Percentiles rank a stretch among this genome's conserved stretches.
Evolutionary conservation across 2,113 vertebrate genomes (phyloP).

Genomic region (Nettapus auritus): DNA sequence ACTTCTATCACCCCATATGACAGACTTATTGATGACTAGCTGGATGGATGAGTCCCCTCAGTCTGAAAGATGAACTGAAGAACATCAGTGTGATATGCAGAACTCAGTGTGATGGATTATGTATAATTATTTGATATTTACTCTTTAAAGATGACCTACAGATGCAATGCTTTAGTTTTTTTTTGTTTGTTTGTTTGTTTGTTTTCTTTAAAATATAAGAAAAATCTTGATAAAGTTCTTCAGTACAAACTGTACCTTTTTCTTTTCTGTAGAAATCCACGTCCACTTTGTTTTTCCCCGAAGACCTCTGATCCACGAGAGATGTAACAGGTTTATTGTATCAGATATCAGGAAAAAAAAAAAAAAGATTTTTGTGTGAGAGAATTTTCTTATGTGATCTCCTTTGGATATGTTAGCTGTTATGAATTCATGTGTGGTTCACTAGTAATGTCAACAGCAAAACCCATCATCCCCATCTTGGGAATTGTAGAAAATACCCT

Average conservation of each 20-base stretch:
- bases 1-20: slow-evolving; percentile 33
- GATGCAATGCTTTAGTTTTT: neutral
- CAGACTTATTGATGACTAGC: slow-evolving; percentile 38
- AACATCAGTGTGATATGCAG: neutral
- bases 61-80: slow-evolving; percentile 36
- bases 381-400: neutral
- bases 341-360: neutral
- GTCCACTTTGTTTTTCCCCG: neutral
- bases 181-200: neutral
- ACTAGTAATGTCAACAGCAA: slow-evolving; percentile 18
- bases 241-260: neutral
- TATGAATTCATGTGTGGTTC: neutral
- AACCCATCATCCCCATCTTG: neutral
- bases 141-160: slow-evolving; percentile 46
- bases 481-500: neutral
- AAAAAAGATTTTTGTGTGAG: neutral
- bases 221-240: neutral
- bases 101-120: slow-evolving; percentile 17
- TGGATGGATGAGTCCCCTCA: slow-evolving; percentile 50
- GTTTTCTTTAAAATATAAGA: neutral
- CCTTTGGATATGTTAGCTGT: neutral
- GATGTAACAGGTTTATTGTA: neutral
- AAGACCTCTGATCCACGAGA: neutral
- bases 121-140: slow-evolving; percentile 49
- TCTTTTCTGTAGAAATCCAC: neutral